A percentile compares a stretch with the other conserved stretches of the same genome.
These are phyloP conservation scores for Synchiropus splendidus DNA, from an alignment of 2,113 vertebrate species.

Conservation along the genomic window DNA sequence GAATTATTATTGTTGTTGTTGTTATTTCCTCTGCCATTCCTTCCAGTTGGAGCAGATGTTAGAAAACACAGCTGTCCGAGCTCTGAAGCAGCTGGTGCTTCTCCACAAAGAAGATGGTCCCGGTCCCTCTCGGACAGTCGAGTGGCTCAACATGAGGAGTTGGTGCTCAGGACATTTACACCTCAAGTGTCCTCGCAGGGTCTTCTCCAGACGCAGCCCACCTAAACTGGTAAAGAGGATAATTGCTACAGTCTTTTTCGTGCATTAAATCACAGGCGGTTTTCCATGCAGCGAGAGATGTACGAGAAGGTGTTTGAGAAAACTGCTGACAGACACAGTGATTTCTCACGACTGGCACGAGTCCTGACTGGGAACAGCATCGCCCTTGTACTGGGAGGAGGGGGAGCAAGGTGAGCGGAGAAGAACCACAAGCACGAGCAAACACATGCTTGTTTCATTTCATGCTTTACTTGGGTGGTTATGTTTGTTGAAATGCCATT, in stretches of 20 bases:
- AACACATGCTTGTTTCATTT: too few relatives aligned
- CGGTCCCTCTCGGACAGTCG: constrained; percentile 79
- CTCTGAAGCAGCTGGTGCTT: constrained; percentile 87
- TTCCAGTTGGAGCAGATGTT: constrained; percentile 89
- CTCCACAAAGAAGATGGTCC: constrained; percentile 86
- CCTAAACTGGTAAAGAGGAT: constrained; percentile 68
- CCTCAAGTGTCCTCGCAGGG: constrained; percentile 79
- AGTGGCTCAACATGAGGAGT: constrained; percentile 95
- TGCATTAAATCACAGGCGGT: background rate
- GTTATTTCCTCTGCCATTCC: too few relatives aligned
- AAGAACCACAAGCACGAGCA: background rate
- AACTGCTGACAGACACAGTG: constrained; percentile 82
- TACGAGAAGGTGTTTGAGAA: constrained; percentile 89
- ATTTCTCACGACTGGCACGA: constrained; percentile 90
- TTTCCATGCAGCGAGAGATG: constrained; percentile 73
- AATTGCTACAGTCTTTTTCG: background rate
- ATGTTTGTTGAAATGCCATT: too few relatives aligned
- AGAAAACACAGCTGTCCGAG: constrained; percentile 87
- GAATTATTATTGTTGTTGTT: too few relatives aligned
- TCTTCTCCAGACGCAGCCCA: constrained; percentile 83
- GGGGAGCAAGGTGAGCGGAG: constrained; percentile 81
- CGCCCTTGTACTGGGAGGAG: constrained; percentile 87
- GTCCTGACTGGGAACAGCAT: constrained; percentile 93
- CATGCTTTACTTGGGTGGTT: too few relatives aligned
- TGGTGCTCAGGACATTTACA: constrained; percentile 96